Conservation (phyloP, 1,140 invertebrate genomes). For the Philotrypesis tridentata region DNA sequence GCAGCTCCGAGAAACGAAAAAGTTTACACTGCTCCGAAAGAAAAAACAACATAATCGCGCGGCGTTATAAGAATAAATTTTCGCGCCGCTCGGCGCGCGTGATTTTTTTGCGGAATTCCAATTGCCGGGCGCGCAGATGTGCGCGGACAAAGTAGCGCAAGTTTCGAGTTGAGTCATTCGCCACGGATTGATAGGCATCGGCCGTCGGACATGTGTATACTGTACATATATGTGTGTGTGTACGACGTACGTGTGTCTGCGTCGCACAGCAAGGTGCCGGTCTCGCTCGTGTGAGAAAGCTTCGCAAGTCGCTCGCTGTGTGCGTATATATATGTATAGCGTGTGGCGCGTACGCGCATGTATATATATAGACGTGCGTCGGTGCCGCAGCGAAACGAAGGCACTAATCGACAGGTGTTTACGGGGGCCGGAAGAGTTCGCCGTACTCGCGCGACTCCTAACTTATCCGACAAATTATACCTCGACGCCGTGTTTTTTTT, state of each 20-base stretch:
- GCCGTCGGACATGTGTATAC: slow-evolving; percentile 12
- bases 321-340: too few species aligned
- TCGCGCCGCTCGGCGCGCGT: background rate
- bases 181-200: slow-evolving; percentile 64
- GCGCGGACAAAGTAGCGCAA: background rate
- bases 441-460: background rate
- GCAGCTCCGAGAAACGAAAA: too few species aligned
- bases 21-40: too few species aligned
- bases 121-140: background rate
- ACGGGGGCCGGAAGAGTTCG: slow-evolving; percentile 40
- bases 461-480: slow-evolving; percentile 36
- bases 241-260: background rate
- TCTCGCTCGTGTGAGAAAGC: background rate
- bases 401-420: slow-evolving; percentile 47
- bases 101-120: background rate
- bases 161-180: slow-evolving; percentile 55
- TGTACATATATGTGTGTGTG: background rate
- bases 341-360: too few species aligned
- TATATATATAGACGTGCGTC: background rate
- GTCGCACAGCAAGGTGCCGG: background rate
- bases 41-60: background rate
- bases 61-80: background rate
- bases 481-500: background rate
- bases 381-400: slow-evolving; percentile 30
- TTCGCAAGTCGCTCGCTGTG: background rate